Evolutionary conservation across 2,113 vertebrate genomes (phyloP).

Genomic region (Tragelaphus strepsiceros): DNA sequence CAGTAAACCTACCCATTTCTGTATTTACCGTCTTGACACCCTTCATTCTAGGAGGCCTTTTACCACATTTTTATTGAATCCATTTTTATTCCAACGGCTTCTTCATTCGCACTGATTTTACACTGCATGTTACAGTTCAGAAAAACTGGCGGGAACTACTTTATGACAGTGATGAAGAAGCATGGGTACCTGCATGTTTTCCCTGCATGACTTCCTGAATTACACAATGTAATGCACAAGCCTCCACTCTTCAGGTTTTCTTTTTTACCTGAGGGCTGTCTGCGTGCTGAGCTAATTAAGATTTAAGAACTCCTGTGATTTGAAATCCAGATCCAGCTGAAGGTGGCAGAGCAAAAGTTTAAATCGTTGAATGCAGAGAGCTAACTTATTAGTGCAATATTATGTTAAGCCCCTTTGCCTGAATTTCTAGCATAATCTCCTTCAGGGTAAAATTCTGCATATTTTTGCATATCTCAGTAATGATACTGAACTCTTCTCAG

Average conservation of each 20-base stretch:
- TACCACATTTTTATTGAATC: neutral
- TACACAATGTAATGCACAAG: constrained; percentile 28
- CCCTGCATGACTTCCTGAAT: constrained; percentile 30
- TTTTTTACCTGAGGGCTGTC: constrained; percentile 33
- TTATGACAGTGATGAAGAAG: constrained; percentile 25
- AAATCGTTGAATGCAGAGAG: constrained; percentile 64
- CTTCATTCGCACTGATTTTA: constrained; percentile 3
- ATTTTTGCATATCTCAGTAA: constrained; percentile 76
- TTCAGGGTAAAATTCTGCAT: constrained; percentile 76
- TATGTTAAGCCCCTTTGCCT: constrained; percentile 71
- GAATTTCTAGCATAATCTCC: constrained; percentile 74
- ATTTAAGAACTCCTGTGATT: constrained; percentile 66
- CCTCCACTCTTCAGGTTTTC: constrained; percentile 37
- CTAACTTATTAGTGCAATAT: constrained; percentile 70
- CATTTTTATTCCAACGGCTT: neutral
- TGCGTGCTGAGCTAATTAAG: constrained; percentile 72
- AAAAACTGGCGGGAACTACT: neutral
- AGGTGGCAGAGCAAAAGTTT: constrained; percentile 70
- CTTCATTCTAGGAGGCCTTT: neutral
- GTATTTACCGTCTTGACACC: neutral
- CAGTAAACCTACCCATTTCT: neutral
- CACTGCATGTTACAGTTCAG: constrained; percentile 8
- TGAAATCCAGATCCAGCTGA: constrained; percentile 66
- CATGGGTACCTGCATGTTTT: constrained; percentile 8
- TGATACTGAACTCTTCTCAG: constrained; percentile 63